These are phyloP conservation scores for Chondrilla cf. caribensis DNA, from an alignment of 37 sponge, comb jelly and placozoan species.

Conservation along the genomic window DNA sequence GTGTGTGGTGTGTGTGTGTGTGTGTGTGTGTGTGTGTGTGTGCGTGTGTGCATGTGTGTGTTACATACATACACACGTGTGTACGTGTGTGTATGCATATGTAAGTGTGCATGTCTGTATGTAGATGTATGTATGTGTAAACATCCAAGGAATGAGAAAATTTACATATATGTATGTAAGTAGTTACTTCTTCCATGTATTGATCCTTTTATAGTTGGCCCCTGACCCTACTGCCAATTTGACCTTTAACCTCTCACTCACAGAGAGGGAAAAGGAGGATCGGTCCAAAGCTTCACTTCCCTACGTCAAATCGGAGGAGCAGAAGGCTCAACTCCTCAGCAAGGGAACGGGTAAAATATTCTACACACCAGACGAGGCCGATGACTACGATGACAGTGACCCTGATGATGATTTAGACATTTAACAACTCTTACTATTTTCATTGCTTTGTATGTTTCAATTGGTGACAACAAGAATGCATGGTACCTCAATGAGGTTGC, in stretches of 20 bases:
- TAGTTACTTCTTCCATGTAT: not conserved
- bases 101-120: no score
- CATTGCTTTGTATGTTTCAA: no score
- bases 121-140: not conserved
- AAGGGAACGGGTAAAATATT: constrained; percentile 35
- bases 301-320: constrained; percentile 34
- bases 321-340: not conserved
- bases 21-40: constrained; percentile 5
- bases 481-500: not conserved
- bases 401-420: constrained; percentile 88
- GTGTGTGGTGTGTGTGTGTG: not conserved
- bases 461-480: no score
- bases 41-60: not conserved
- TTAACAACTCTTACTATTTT: constrained; percentile 14
- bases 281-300: constrained; percentile 60
- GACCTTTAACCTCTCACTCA: constrained; percentile 72
- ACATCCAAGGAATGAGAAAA: not conserved
- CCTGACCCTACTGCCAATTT: constrained; percentile 81
- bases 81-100: no score
- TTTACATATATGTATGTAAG: not conserved
- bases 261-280: constrained; percentile 51
- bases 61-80: no score
- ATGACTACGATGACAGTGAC: constrained; percentile 80
- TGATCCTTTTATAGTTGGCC: not conserved
- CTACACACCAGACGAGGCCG: constrained; percentile 74